Evolutionary conservation across 2,113 vertebrate species (phyloP).

Genomic region (Capricornis sumatraensis): DNA sequence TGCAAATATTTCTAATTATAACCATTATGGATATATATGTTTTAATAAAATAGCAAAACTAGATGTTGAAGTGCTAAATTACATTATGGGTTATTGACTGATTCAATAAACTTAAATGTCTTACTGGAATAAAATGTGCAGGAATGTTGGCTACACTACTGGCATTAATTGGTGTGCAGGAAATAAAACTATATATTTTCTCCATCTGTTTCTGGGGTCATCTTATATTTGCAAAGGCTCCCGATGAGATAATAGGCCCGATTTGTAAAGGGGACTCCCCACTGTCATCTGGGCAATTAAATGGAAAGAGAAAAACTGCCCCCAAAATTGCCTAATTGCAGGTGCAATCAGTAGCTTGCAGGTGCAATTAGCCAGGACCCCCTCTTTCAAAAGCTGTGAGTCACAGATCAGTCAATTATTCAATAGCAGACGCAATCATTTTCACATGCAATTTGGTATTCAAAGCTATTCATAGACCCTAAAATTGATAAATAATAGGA

Average conservation of each 20-base stretch:
- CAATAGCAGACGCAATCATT: not conserved
- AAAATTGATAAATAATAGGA: constrained; percentile 15
- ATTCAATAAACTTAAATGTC: not conserved
- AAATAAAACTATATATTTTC: constrained; percentile 16
- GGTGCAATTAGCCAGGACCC: constrained; percentile 25
- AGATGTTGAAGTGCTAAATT: not conserved
- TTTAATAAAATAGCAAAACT: not conserved
- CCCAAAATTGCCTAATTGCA: not conserved
- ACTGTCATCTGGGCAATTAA: not conserved
- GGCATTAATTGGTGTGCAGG: not conserved
- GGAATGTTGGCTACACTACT: not conserved
- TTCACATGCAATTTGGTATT: constrained; percentile 15
- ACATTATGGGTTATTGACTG: not conserved
- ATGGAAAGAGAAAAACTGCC: not conserved
- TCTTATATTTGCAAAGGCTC: constrained; percentile 41
- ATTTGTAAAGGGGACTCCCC: not conserved
- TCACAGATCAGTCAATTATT: not conserved
- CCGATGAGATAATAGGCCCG: not conserved
- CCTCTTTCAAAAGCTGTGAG: not conserved
- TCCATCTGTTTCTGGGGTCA: constrained; percentile 13
- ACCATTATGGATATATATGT: not conserved
- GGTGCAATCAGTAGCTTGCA: not conserved
- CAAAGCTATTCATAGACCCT: not conserved
- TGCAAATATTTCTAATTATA: not conserved
- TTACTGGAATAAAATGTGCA: not conserved